Base-by-base conservation (phyloP, 2,888 invertebrate genomes). In the Eudasyphora cyanicolor region DNA sequence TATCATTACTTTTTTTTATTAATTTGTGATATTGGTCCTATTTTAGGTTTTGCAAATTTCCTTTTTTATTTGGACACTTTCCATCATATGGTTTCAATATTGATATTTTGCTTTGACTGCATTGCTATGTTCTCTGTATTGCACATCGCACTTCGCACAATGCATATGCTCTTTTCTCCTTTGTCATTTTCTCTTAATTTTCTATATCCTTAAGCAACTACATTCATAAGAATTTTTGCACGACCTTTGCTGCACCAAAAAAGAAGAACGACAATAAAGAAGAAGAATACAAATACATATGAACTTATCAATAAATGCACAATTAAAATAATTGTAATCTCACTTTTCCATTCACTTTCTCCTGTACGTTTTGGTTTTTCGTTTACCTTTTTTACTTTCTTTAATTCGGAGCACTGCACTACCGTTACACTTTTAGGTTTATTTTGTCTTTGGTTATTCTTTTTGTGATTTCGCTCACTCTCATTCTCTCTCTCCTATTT, bases 171-270 rank as follows among this genome's bases (percentile, higher is more conserved):
- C 54, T 70, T 57, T 24, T 69, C 38, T 77, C 76, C 29, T 38
- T 78, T 57, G 21, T 49, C 19, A 74, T 75, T 51, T n/a, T n/a
- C n/a, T n/a, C n/a, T n/a, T n/a, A n/a, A 64, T 29, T 67, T 75
- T 54, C 51, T 38, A 17, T 76, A 29, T 77, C 19, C 67, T 38
- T 70, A 81, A 78, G 76, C 74, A 49, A 69, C 79, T 69, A 75
- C 51, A 74, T 74, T 32, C 76, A 62, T 77, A 70, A 75, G 83
- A 74, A 76, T 19, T 84, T 84, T 81, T 84, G 84, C 84, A 84
- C 84, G 84, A 81, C 75, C 75, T 79, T 84, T 82, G 76, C 73
- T 76, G 84, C 84, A 82, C 82, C 67, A 76, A 27, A 57, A 79
- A 83, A 38, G n/a, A 27, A 60, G 17, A 45, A 54, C 17, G 71